Evolutionary conservation across 2,888 invertebrate species (phyloP), one percentile per base, ranked within the genome.

Genomic region (Hydraecia micacea): DNA sequence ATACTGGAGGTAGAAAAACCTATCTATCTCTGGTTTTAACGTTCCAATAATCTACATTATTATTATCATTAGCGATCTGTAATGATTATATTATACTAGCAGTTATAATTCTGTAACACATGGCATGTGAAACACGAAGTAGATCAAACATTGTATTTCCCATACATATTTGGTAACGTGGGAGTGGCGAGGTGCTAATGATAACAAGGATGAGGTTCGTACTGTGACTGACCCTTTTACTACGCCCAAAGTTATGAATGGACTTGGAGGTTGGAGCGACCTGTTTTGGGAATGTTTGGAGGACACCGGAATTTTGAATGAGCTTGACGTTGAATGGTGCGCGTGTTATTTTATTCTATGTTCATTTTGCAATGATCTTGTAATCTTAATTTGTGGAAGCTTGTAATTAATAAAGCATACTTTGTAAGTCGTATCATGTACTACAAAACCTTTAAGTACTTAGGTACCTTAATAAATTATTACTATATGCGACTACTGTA

Each of bases 101-200:
- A 55, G 25, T 55, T 55, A 55, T 9, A 55, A 55, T 73, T 65
- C 46, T 42, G 49, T 79, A 73, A 80, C 74, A 73, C 62, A 73
- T 69, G 71, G 73, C 55, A 76, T 86, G 85, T 86, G 80, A 87
- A 87, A 88, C 87, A 83, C 78, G 81, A 87, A 86, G 86, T 88
- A 91, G 90, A 89, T 92, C 93, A 94, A 94, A 94, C 90, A 92
- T 84, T 90, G 88, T 80, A 86, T 93, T 95, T 95, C 95, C 94
- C 94, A 95, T 94, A 93, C 91, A 89, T 93, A 92, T 94, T 94
- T 93, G 91, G 93, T 91, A 92, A 90, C 95, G 96, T 96, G 96
- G 96, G 96, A 96, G 95, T 92, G 89, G 83, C 75, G 91, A 96
- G 95, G 96, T 96, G 96, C 91, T 96, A 96, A 96, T 94, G 92